phyloP scores from a whole-genome alignment of 2,888 invertebrate species.

The Drosophila hamatofila region DNA sequence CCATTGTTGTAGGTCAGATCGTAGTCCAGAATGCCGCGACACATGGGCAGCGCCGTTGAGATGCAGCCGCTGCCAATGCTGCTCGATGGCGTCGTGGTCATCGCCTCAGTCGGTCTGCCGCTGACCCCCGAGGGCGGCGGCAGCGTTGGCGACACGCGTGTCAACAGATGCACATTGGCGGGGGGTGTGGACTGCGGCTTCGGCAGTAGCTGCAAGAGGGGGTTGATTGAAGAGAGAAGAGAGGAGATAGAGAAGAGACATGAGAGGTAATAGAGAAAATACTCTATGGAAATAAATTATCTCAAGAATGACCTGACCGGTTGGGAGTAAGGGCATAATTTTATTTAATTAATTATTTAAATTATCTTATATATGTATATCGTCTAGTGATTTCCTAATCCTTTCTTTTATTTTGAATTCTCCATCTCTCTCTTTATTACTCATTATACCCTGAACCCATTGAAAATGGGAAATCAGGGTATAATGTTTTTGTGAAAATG shows the following conservation, averaged over 20 bases:
- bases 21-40: constrained; percentile 89
- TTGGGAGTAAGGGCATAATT: neutral
- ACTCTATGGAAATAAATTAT: neutral
- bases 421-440: no score
- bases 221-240: neutral
- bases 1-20: constrained; percentile 87
- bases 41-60: constrained; percentile 85
- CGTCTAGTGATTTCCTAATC: no score
- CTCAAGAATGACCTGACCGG: neutral
- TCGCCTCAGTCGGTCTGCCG: constrained; percentile 71
- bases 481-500: no score
- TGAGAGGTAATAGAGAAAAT: neutral
- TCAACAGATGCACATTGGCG: constrained; percentile 54
- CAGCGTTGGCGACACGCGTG: constrained; percentile 88
- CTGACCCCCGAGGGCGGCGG: constrained; percentile 85
- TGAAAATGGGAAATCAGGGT: no score
- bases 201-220: constrained; percentile 46
- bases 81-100: constrained; percentile 64
- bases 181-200: constrained; percentile 63
- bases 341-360: no score
- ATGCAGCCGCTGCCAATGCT: constrained; percentile 75
- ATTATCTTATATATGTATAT: no score
- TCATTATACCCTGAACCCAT: no score
- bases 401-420: no score
- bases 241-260: neutral